Evolutionary conservation across 2,888 invertebrate genomes (phyloP), one percentile per base, ranked within the genome.

Genomic region (Drosophila paramelanica): DNA sequence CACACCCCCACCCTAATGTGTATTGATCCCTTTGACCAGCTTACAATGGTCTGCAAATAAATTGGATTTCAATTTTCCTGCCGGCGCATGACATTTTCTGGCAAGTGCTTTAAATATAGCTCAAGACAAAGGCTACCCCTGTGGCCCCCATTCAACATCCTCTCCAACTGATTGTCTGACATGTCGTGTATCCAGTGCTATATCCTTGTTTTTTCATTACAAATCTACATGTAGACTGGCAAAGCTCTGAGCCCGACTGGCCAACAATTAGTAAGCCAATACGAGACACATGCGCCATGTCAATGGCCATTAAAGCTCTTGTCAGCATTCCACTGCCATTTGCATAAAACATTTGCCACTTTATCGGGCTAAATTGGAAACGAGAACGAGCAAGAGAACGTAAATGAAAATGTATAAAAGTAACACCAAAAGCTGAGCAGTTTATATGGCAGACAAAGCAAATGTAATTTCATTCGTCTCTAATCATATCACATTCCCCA

Each of bases 41-140:
- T 51, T 70, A 74, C 82, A 84, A 77, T 77, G 67, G 73, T 66
- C 72, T 50, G 71, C 58, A 82, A 84, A 73, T 88, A 88, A 88
- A 84, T 88, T 88, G 85, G 77, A 81, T 84, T 75, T 74, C 60
- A 58, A 58, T 74, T 74, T 79, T 62, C 39, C 69, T 52, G 57
- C 56, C 38, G 50, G 50, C 36, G 33, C 71, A 71, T 77, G 71
- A 65, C 88, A 72, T 64, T 68, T 53, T 72, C 66, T 52, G 39
- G 43, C 27, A 27, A 61, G 51, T 69, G 61, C 60, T 73, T 75
- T 49, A 77, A 58, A 49, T 43, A 51, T 58, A 38, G 58, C 73
- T 73, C 56, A 77, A 77, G 73, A 72, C 68, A 76, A 68, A 51
- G 33, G 38, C n/a, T 10, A n/a, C 23, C 11, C 31, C 31, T 3